Conservation (phyloP, 1,140 invertebrate species). For the Drosophila rufa region DNA sequence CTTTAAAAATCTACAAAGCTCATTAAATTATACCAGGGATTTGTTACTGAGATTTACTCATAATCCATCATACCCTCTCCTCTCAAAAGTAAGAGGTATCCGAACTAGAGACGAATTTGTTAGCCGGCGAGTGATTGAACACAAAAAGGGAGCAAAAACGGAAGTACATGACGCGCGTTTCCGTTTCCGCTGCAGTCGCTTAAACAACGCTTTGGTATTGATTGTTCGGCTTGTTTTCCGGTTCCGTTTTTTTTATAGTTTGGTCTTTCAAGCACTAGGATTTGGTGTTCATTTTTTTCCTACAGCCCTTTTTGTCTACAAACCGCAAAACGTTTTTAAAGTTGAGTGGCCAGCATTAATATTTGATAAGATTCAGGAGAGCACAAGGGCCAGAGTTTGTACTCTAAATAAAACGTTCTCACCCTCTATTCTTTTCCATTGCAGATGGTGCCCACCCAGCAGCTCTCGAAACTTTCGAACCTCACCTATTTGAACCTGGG, state of each 20-base stretch:
- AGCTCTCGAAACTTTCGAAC: constrained; percentile 90
- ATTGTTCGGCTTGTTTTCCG: constrained; percentile 38
- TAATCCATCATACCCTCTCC: background rate
- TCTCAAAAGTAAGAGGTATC: background rate
- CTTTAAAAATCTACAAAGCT: too few relatives aligned
- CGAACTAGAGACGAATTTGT: constrained; percentile 32
- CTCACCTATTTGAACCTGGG: constrained; percentile 90
- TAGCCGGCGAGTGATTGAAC: constrained; percentile 46
- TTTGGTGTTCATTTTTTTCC: constrained; percentile 14
- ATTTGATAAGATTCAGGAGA: constrained; percentile 46
- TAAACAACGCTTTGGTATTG: constrained; percentile 46
- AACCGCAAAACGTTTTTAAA: constrained; percentile 68
- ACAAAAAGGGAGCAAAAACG: constrained; percentile 31
- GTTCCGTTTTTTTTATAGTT: constrained; percentile 14
- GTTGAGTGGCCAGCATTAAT: constrained; percentile 68
- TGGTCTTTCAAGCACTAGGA: background rate
- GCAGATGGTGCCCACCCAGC: constrained; percentile 89
- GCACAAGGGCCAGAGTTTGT: constrained; percentile 41
- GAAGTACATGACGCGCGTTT: constrained; percentile 81
- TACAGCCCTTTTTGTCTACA: background rate
- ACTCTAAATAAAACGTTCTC: constrained; percentile 44
- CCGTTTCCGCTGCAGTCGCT: constrained; percentile 71
- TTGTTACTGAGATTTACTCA: too few relatives aligned
- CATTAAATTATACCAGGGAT: too few relatives aligned
- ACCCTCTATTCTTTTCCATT: constrained; percentile 34